Percentiles rank a stretch among this genome's conserved stretches.
phyloP scores from a whole-genome alignment of 2,797 vertebrate species.

The Holocentrus rufus region DNA sequence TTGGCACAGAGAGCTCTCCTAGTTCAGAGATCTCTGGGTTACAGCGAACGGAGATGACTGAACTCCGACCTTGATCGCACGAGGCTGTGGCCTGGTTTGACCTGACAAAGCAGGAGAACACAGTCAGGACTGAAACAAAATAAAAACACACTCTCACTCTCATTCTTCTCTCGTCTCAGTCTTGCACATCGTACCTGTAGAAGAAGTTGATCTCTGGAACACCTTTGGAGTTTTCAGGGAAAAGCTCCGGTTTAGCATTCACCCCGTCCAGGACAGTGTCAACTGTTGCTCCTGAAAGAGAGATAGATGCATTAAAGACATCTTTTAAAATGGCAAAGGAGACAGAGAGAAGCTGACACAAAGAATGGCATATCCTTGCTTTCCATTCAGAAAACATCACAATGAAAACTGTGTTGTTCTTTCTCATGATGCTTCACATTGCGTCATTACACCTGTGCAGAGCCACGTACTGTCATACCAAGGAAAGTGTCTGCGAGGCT shows the following conservation, averaged over 20 bases:
- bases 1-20: conserved; percentile 89
- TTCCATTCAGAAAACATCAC: too few relatives aligned
- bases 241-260: conserved; percentile 85
- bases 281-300: conserved; percentile 85
- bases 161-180: too few relatives aligned
- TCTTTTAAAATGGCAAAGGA: not conserved
- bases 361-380: too few relatives aligned
- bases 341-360: too few relatives aligned
- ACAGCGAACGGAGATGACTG: conserved; percentile 91
- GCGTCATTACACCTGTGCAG: too few relatives aligned
- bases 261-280: conserved; percentile 85
- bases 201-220: conserved; percentile 94
- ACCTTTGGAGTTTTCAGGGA: conserved; percentile 79
- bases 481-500: conserved; percentile 93
- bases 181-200: conserved; percentile 85
- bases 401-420: too few relatives aligned
- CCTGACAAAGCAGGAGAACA: conserved; percentile 68
- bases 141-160: not conserved
- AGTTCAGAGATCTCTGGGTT: conserved; percentile 83
- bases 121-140: conserved; percentile 2
- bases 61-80: conserved; percentile 90
- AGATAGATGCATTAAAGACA: not conserved
- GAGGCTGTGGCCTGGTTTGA: conserved; percentile 89
- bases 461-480: conserved; percentile 82
- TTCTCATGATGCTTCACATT: too few relatives aligned